Percentiles rank a stretch among this genome's conserved stretches.
Conservation (phyloP, 2,888 invertebrate genomes). For the Phytoseiulus persimilis region DNA sequence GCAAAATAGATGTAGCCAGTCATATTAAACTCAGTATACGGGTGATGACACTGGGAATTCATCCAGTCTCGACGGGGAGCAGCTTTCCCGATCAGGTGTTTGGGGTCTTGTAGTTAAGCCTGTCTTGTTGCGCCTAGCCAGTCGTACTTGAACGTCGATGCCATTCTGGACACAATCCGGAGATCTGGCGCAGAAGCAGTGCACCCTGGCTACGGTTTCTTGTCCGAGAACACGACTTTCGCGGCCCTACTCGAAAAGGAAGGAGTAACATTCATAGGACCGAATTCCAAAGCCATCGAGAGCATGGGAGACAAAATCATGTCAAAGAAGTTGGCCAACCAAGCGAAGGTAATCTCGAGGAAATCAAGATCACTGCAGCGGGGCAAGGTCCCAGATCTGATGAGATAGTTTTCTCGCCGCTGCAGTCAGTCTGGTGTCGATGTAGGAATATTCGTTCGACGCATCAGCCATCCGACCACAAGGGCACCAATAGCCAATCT, state of each 20-base stretch:
- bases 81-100: no score
- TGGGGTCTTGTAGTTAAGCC: background rate
- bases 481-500: no score
- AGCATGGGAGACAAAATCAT: slow-evolving; percentile 46
- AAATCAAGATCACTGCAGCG: background rate
- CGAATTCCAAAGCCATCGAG: slow-evolving; percentile 53
- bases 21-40: no score
- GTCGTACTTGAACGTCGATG: slow-evolving; percentile 42
- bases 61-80: no score
- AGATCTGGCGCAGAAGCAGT: slow-evolving; percentile 41
- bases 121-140: background rate
- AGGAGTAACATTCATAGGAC: slow-evolving; percentile 55
- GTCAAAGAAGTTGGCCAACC: slow-evolving; percentile 43
- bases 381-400: background rate
- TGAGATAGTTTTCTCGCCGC: background rate
- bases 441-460: background rate
- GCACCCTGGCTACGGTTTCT: slow-evolving; percentile 43
- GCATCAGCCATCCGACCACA: no score
- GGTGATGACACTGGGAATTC: no score
- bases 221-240: slow-evolving; percentile 42
- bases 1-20: no score
- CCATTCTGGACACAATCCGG: slow-evolving; percentile 42
- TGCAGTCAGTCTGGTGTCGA: background rate
- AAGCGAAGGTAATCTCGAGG: slow-evolving; percentile 16
- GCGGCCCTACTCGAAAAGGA: slow-evolving; percentile 20